These are phyloP conservation scores for Drosophila siamana DNA, from an alignment of 2,888 invertebrate species.

Conservation along the genomic window DNA sequence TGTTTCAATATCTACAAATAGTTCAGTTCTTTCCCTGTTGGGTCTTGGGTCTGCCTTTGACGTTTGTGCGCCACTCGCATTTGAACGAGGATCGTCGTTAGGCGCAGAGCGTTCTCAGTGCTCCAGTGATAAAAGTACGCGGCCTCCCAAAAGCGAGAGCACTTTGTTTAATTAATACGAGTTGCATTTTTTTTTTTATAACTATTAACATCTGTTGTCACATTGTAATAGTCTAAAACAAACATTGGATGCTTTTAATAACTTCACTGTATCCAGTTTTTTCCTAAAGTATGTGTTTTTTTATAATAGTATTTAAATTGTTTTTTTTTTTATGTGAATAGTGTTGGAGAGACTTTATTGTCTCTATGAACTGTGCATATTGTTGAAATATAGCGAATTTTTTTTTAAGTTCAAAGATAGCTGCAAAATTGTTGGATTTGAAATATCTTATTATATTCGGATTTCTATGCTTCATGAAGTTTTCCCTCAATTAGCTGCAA, in stretches of 20 bases:
- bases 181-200: background rate
- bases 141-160: background rate
- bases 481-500: too few species aligned
- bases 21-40: background rate
- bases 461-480: too few species aligned
- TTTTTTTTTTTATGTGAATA: too few species aligned
- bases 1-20: slow-evolving; percentile 14
- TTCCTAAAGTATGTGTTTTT: background rate
- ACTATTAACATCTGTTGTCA: background rate
- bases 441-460: too few species aligned
- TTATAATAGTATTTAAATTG: background rate
- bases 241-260: background rate
- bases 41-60: background rate
- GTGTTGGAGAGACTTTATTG: too few species aligned
- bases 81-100: slow-evolving; percentile 6
- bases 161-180: background rate
- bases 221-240: background rate
- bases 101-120: background rate
- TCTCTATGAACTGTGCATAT: too few species aligned
- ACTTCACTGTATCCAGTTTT: background rate
- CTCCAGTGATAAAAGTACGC: background rate
- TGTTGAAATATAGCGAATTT: too few species aligned
- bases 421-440: too few species aligned
- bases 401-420: too few species aligned
- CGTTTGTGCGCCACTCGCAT: background rate